phyloP scores from a whole-genome alignment of 2,888 invertebrate genomes.

The Epicampocera succincta region DNA sequence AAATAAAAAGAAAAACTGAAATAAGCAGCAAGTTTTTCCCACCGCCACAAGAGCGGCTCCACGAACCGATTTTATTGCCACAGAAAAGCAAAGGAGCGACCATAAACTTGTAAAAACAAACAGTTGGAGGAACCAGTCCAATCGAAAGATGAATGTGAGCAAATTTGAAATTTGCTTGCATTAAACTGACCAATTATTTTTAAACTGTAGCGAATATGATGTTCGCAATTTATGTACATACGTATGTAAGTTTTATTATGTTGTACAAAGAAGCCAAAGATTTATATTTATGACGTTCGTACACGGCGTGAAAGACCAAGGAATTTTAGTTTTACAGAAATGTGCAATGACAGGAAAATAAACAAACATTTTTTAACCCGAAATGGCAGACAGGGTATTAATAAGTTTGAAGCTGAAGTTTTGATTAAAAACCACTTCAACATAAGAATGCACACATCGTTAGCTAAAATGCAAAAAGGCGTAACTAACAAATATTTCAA shows the following conservation, averaged over 20 bases:
- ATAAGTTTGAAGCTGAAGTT: too few relatives aligned
- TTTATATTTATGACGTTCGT: slow-evolving; percentile 2
- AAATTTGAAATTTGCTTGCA: neutral
- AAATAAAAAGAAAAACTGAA: neutral
- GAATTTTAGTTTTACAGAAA: neutral
- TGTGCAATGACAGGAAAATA: neutral
- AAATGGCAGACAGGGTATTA: neutral
- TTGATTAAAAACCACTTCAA: too few relatives aligned
- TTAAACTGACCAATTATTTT: slow-evolving; percentile 12
- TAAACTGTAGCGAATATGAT: neutral
- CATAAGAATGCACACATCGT: too few relatives aligned
- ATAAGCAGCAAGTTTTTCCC: neutral
- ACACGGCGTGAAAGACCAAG: slow-evolving; percentile 1
- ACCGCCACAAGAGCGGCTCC: neutral
- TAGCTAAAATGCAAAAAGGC: too few relatives aligned
- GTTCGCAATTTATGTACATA: slow-evolving; percentile 21
- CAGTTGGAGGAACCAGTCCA: neutral
- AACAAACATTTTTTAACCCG: slow-evolving; percentile 18
- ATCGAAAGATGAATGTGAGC: neutral
- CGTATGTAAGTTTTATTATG: slow-evolving; percentile 21
- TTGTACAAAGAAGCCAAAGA: slow-evolving; percentile 2
- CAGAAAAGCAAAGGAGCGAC: neutral
- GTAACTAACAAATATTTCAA: too few relatives aligned
- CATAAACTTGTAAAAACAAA: neutral
- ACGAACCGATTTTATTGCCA: neutral